phyloP scores from a whole-genome alignment of 1,140 invertebrate genomes.

The Heterodera schachtii region DNA sequence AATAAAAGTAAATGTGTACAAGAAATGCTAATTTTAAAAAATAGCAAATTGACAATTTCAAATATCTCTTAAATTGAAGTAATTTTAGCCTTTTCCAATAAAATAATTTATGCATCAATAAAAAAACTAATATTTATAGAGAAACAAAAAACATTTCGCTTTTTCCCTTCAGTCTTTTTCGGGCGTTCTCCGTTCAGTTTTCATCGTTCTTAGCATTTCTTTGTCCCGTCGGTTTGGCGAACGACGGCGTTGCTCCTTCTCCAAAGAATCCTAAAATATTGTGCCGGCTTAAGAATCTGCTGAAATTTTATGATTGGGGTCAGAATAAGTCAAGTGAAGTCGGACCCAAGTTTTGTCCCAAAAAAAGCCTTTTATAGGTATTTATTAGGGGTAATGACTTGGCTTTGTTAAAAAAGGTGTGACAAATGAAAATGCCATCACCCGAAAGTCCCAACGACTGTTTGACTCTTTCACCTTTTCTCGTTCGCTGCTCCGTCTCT shows the following conservation, averaged over 20 bases:
- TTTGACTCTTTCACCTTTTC: slow-evolving; percentile 3
- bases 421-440: background rate
- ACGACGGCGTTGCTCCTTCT: slow-evolving; percentile 14
- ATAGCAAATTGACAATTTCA: background rate
- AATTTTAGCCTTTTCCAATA: too few species aligned
- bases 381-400: too few species aligned
- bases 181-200: slow-evolving; percentile 23
- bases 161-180: slow-evolving; percentile 7
- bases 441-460: background rate
- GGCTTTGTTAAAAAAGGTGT: too few species aligned
- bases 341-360: too few species aligned
- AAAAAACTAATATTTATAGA: background rate
- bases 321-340: too few species aligned
- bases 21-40: background rate
- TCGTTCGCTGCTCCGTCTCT: slow-evolving; percentile 27
- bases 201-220: slow-evolving; percentile 8
- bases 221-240: slow-evolving; percentile 23
- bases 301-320: too few species aligned
- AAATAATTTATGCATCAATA: background rate
- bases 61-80: too few species aligned
- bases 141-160: background rate
- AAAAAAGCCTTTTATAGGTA: too few species aligned
- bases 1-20: too few species aligned
- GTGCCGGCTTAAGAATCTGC: too few species aligned
- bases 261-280: slow-evolving; percentile 15